Conservation (phyloP, 2,113 vertebrate genomes). For the Talpa occidentalis region DNA sequence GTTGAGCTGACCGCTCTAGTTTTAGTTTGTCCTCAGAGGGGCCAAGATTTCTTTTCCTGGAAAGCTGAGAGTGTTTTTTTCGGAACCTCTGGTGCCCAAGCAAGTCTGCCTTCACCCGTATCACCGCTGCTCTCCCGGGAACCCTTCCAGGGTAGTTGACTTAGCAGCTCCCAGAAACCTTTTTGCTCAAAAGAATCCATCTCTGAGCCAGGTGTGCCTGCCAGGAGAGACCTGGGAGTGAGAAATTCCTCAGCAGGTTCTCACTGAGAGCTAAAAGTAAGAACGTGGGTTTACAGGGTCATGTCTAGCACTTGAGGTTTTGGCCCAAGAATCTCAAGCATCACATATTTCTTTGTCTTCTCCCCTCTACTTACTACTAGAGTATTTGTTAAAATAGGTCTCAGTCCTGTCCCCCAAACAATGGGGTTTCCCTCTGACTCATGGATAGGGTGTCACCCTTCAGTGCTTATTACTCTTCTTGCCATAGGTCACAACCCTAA, state of each 20-base stretch:
- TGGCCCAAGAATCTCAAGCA: background rate
- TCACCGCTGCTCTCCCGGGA: background rate
- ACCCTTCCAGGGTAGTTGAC: background rate
- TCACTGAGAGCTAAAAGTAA: background rate
- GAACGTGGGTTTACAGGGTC: background rate
- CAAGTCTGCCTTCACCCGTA: too few species aligned
- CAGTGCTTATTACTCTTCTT: fast-evolving
- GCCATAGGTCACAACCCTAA: background rate
- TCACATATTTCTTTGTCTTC: background rate
- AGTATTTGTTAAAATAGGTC: background rate
- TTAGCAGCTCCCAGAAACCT: background rate
- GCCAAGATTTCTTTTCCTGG: constrained; percentile 50
- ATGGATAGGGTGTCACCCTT: too few species aligned
- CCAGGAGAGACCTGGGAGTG: background rate
- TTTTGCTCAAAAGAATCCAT: background rate
- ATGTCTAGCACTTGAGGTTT: background rate
- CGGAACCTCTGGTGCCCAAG: background rate
- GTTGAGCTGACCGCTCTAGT: background rate
- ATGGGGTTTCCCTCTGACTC: background rate
- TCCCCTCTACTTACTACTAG: background rate
- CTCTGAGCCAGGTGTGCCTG: background rate
- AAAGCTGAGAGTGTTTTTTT: background rate
- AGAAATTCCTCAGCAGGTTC: background rate
- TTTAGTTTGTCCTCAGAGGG: background rate
- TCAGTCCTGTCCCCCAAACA: background rate